Conservation (phyloP, 35 echinoderm and acorn worm genomes). For the Eucidaris tribuloides region DNA sequence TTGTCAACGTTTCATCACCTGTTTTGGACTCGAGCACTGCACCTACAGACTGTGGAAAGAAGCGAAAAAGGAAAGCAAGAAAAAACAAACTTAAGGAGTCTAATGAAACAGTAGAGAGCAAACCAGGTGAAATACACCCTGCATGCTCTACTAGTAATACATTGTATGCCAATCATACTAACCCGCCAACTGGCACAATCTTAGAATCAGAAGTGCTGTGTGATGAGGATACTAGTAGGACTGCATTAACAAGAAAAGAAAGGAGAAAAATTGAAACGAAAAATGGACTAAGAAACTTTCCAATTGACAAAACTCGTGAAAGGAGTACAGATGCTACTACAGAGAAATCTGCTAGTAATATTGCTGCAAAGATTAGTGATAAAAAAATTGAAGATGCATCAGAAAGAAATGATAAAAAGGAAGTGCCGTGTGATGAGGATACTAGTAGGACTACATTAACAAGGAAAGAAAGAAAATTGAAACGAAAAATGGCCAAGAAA, state of each 20-base stretch:
- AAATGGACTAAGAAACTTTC: not conserved
- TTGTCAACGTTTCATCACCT: not conserved
- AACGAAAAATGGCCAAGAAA: constrained; percentile 10
- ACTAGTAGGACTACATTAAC: no score
- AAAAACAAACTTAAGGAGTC: constrained; percentile 71
- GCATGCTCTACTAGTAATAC: not conserved
- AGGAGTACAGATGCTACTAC: not conserved
- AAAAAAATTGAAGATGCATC: not conserved
- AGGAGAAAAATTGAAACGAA: constrained; percentile 4
- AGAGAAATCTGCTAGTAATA: not conserved
- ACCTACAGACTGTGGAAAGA: constrained; percentile 4
- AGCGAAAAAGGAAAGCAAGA: constrained; percentile 62
- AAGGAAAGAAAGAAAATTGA: not conserved
- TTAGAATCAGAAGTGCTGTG: no score
- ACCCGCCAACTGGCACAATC: not conserved
- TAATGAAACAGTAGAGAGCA: not conserved
- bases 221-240: no score
- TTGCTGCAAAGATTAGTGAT: not conserved
- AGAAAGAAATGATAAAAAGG: not conserved
- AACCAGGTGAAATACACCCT: not conserved
- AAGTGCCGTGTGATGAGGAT: no score
- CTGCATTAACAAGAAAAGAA: not conserved
- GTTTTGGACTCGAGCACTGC: no score
- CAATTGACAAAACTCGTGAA: no score
- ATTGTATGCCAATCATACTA: not conserved